These are phyloP conservation scores for Aleiodes alternator DNA, from an alignment of 2,888 invertebrate species.

Conservation along the genomic window DNA sequence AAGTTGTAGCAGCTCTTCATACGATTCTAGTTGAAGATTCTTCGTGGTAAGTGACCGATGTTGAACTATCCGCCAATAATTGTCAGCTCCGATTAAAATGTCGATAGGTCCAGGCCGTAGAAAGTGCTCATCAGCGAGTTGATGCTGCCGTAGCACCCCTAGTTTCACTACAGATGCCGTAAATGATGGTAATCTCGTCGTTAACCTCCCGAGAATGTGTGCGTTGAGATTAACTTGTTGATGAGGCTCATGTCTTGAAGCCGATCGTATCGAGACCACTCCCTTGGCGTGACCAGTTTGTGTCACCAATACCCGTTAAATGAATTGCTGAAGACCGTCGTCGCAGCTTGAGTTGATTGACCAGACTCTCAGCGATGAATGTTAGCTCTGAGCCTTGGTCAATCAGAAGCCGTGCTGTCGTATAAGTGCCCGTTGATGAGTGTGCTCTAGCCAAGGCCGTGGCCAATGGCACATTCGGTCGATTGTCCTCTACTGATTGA, in stretches of 20 bases:
- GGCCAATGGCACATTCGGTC: conserved; percentile 1
- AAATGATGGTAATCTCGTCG: conserved; percentile 5
- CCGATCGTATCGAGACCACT: background rate
- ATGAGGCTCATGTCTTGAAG: background rate
- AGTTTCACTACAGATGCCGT: background rate
- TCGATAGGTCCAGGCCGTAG: conserved; percentile 13
- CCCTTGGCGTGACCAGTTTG: background rate
- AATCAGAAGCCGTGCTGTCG: background rate
- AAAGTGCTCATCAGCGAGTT: conserved; percentile 17
- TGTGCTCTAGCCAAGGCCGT: background rate
- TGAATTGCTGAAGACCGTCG: background rate
- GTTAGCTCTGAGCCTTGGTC: conserved; percentile 33
- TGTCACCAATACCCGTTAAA: conserved; percentile 11
- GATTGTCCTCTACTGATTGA: background rate
- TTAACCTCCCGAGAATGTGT: background rate
- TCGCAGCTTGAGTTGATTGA: background rate
- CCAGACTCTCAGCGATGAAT: conserved; percentile 12
- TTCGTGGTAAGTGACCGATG: background rate
- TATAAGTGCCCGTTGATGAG: background rate
- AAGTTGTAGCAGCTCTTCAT: conserved; percentile 33
- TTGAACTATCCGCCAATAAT: background rate
- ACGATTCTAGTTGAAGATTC: background rate
- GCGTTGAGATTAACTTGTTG: background rate
- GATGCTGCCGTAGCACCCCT: background rate
- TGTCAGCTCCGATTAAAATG: conserved; percentile 8